Evolutionary conservation across 1,140 invertebrate species (phyloP).

Genomic region (Laupala kohalensis): DNA sequence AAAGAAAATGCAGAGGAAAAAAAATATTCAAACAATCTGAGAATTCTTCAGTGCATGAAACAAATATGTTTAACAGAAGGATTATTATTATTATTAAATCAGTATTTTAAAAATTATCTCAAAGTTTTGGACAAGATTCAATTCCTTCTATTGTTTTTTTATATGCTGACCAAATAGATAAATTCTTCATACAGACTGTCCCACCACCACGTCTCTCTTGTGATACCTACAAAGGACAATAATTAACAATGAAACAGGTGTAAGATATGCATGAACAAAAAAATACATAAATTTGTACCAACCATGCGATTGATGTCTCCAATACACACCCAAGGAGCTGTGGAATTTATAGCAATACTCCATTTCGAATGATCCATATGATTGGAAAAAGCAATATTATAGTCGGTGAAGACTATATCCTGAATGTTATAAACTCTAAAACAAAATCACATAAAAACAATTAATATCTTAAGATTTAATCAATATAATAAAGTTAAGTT

Average conservation of each 20-base stretch:
- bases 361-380: conserved; percentile 79
- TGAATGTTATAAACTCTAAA: conserved; percentile 29
- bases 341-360: conserved; percentile 47
- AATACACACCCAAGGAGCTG: conserved; percentile 64
- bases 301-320: conserved; percentile 88
- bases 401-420: conserved; percentile 19
- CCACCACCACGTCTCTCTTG: conserved; percentile 70
- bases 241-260: conserved; percentile 10
- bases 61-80: no score
- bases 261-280: conserved; percentile 6
- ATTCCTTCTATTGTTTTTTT: conserved; percentile 28
- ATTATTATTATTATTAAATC: background rate
- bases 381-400: background rate
- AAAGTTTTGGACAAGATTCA: conserved; percentile 27
- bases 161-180: conserved; percentile 38
- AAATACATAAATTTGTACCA: conserved; percentile 22
- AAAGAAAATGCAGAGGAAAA: no score
- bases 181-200: conserved; percentile 54
- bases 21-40: background rate
- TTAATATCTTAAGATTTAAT: no score
- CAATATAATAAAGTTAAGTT: no score
- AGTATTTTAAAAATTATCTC: background rate
- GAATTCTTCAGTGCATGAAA: no score
- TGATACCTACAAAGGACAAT: conserved; percentile 37
- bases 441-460: background rate